Percentiles rank a stretch among this genome's conserved stretches.
phyloP scores from a whole-genome alignment of 1,140 invertebrate species.

The Pseudomyrmex cubaensis region DNA sequence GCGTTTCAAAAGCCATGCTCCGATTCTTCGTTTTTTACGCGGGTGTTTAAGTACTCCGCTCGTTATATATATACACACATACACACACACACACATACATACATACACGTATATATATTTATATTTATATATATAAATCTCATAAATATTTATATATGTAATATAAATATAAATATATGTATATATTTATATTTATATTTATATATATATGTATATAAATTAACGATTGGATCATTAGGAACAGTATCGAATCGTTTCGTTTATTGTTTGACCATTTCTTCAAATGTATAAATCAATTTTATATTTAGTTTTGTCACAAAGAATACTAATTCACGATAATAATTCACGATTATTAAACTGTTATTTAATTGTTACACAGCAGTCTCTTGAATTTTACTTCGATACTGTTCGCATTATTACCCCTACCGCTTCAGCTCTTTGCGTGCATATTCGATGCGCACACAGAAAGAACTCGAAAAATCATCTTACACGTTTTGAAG shows the following conservation, averaged over 20 bases:
- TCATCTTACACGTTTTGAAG: not conserved
- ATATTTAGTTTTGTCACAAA: not conserved
- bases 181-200: no score
- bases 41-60: conserved; percentile 27
- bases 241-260: conserved; percentile 1
- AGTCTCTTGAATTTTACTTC: not conserved
- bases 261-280: not conserved
- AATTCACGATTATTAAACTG: not conserved
- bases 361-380: not conserved
- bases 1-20: not conserved
- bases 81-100: no score
- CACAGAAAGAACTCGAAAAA: not conserved
- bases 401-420: conserved; percentile 25
- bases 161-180: no score
- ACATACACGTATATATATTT: no score
- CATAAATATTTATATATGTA: no score
- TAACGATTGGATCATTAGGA: conserved; percentile 21
- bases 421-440: conserved; percentile 2
- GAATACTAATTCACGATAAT: not conserved
- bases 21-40: not conserved
- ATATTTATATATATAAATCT: no score
- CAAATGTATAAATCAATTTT: not conserved
- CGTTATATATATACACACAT: not conserved
- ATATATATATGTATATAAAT: not conserved
- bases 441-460: not conserved